These are phyloP conservation scores for Chloroceryle aenea DNA, from an alignment of 2,113 vertebrate species.

Conservation along the genomic window DNA sequence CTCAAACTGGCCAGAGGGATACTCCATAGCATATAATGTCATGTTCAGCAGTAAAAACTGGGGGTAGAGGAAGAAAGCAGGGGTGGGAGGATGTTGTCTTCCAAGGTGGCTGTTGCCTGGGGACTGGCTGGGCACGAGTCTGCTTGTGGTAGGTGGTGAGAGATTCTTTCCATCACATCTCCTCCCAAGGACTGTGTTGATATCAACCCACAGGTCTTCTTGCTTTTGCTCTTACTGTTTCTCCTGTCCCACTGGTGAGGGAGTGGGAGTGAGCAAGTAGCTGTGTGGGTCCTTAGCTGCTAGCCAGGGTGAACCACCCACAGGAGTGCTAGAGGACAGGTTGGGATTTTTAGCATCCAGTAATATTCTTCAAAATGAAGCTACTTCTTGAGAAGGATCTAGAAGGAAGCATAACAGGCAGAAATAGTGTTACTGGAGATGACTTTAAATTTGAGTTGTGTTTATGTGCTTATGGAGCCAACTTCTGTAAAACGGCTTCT, in stretches of 20 bases:
- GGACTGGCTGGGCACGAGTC: not conserved
- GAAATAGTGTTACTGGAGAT: not conserved
- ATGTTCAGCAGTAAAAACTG: not conserved
- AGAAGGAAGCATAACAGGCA: not conserved
- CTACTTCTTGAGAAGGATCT: not conserved
- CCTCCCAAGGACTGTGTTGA: not conserved
- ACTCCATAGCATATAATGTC: not conserved
- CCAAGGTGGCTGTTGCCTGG: not conserved
- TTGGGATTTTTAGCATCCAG: not conserved
- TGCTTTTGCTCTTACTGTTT: not conserved
- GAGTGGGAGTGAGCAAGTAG: not conserved
- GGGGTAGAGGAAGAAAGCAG: not conserved
- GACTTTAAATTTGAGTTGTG: not conserved
- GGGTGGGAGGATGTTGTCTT: not conserved
- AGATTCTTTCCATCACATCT: not conserved
- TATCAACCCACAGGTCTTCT: not conserved
- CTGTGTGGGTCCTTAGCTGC: not conserved
- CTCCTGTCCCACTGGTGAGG: not conserved
- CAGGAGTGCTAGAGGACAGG: not conserved
- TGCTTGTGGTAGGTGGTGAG: not conserved
- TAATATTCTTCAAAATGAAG: not conserved
- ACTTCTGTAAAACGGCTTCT: not conserved
- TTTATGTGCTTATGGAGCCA: not conserved
- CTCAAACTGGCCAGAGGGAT: not conserved
- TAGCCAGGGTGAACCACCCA: not conserved